phyloP scores from a whole-genome alignment of 2,888 invertebrate genomes.

The Andrena flavipes region DNA sequence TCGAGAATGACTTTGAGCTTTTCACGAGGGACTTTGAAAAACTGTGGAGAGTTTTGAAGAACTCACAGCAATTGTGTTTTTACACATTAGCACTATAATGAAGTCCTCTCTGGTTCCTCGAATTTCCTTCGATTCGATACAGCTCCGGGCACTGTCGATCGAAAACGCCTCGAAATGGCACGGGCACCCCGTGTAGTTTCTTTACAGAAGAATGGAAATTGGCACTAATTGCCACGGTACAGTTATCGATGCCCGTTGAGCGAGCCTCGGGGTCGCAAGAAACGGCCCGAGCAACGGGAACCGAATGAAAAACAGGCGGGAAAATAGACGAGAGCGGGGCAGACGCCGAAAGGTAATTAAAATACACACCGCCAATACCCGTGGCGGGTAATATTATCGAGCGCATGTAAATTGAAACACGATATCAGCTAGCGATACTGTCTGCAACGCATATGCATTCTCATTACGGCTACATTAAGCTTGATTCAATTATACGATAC shows the following conservation, averaged over 20 bases:
- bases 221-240: background rate
- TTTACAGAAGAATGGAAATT: background rate
- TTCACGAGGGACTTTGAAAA: no score
- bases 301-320: background rate
- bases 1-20: background rate
- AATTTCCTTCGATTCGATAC: no score
- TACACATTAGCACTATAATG: no score
- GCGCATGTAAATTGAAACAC: constrained; percentile 54
- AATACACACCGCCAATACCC: constrained; percentile 39
- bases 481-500: constrained; percentile 60
- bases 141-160: background rate
- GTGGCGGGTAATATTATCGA: constrained; percentile 52
- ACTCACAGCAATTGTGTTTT: no score
- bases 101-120: no score
- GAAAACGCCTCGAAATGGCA: background rate
- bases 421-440: constrained; percentile 55
- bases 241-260: background rate
- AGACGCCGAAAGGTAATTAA: constrained; percentile 39
- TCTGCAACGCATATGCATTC: constrained; percentile 54
- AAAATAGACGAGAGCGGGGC: background rate
- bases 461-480: constrained; percentile 53
- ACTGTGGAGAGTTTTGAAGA: no score
- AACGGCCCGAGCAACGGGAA: background rate
- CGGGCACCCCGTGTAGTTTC: background rate
- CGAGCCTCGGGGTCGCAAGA: background rate